Base-by-base conservation (phyloP, 2,888 invertebrate genomes). In the Cerastis rubricosa region DNA sequence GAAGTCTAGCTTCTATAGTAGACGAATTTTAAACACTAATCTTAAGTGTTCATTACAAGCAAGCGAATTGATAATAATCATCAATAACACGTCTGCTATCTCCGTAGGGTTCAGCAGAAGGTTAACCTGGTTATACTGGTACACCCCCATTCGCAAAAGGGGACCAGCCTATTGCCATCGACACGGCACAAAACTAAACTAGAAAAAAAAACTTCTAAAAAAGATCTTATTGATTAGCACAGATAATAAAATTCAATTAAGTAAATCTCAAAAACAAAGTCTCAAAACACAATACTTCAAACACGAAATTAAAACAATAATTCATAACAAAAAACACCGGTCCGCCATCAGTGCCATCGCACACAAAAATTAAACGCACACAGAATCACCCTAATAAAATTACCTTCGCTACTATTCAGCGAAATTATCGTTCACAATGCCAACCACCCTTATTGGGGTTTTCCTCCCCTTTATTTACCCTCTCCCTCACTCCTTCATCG, bases 371-470 rank as follows among this genome's bases (percentile, higher is more conserved):
- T 85, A 85, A 85, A 84, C 81, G 76, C 74, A 74, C 82, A 76
- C 83, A 83, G 71, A 83, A 85, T 77, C 78, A 80, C 87, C 88
- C 87, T 85, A 88, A 89, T 89, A 87, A 86, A 85, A 88, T 87
- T 84, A 88, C 86, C 84, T 85, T 81, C 78, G 83, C 85, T 83
- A 87, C 89, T 88, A 91, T 90, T 89, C 90, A 88, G 84, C 84
- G 76, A 85, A 91, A 91, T 91, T 88, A 90, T 89, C 90, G 89
- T 90, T 87, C 85, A 89, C 89, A 90, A 89, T 85, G 83, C 87
- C 88, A 84, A 87, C 89, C 90, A 89, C 89, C 91, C 90, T 87
- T 89, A 88, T 89, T 81, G 77, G 81, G 84, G 84, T 64, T 84
- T 88, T 87, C 88, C 87, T 86, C 89, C 90, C 91, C 88, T 84